Base-by-base conservation (phyloP, 2,113 vertebrate genomes). In the Desmodus rotundus region DNA sequence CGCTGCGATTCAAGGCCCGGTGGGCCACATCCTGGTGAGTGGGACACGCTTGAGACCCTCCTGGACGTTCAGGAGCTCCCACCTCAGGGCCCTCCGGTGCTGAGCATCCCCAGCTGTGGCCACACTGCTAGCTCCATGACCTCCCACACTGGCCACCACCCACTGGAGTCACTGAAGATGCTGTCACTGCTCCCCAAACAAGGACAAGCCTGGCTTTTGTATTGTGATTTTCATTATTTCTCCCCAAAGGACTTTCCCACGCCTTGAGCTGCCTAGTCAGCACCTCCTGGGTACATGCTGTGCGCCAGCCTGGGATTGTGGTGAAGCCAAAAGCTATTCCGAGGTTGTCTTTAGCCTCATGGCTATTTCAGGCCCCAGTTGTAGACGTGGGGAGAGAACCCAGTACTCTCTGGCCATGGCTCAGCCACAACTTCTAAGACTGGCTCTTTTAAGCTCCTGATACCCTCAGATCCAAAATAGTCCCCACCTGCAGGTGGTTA, bases 301-400 rank as follows among this genome's bases (percentile, higher is more conserved):
- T 47, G 67, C 67, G 77, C 15, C 8, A 31, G 90, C 63, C 85
- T 91, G 67, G 73, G 78, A 67, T 70, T 96, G 95, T 56, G 70
- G 96, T 93, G 61, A 92, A 95, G 94, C 85, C 94, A 68, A 81
- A 81, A 80, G 94, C 82, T 97, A 97, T 97, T 98, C 89, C 89
- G 91, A 96, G 94, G 31, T 78, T 67, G 63, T 80, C 81, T 74
- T 47, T 47, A 87, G 80, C 41, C 90, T 61, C 45, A 28, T 47
- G 10, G 61, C 91, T 97, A 96, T 97, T 97, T 97, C 81, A 70
- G 88, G 86, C 85, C 74, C 67, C 15, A 45, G 58, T 43, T 43
- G 81, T 72, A 67, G 91, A 92, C 1, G 0, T n/a, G 84, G 36
- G 43, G 88, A 38, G 73, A 92, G 83, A 89, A 87, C 80, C 4